Percentiles rank a stretch among this genome's conserved stretches.
Evolutionary conservation across 1,140 invertebrate species (phyloP).

Genomic region (Micrasema longulum): DNA sequence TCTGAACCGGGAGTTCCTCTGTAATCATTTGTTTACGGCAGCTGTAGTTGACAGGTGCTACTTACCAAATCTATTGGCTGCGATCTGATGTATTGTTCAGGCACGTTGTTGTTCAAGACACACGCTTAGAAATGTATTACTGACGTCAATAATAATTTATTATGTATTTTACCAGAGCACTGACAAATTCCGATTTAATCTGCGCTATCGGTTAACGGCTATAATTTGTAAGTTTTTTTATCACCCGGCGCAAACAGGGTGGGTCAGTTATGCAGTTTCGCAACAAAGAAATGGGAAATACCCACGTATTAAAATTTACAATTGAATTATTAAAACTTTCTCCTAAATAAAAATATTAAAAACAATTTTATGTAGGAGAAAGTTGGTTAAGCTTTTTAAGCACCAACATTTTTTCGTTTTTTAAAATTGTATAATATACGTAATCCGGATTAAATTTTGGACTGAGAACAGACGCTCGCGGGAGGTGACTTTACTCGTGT

Average conservation of each 20-base stretch:
- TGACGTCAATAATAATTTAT: not conserved
- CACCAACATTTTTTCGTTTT: too few relatives aligned
- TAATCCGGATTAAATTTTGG: too few relatives aligned
- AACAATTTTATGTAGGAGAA: too few relatives aligned
- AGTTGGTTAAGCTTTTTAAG: too few relatives aligned
- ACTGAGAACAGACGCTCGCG: not conserved
- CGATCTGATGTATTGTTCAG: slow-evolving; percentile 6
- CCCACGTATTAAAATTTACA: too few relatives aligned
- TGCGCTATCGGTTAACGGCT: not conserved
- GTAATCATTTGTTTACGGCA: not conserved
- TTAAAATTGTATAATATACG: too few relatives aligned
- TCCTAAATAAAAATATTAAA: too few relatives aligned
- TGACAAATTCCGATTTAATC: not conserved
- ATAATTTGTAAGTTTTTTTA: not conserved
- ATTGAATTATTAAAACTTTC: too few relatives aligned
- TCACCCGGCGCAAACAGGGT: not conserved
- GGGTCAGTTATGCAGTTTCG: too few relatives aligned
- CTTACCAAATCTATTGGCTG: slow-evolving; percentile 14
- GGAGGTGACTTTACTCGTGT: not conserved
- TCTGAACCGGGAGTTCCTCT: too few relatives aligned
- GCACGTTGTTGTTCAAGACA: slow-evolving; percentile 8
- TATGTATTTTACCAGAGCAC: not conserved
- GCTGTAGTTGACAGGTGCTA: slow-evolving; percentile 28
- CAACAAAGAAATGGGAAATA: too few relatives aligned
- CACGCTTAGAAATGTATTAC: slow-evolving; percentile 3